Evolutionary conservation across 2,888 invertebrate genomes (phyloP), one percentile per base, ranked within the genome.

Genomic region (Baronia brevicornis): DNA sequence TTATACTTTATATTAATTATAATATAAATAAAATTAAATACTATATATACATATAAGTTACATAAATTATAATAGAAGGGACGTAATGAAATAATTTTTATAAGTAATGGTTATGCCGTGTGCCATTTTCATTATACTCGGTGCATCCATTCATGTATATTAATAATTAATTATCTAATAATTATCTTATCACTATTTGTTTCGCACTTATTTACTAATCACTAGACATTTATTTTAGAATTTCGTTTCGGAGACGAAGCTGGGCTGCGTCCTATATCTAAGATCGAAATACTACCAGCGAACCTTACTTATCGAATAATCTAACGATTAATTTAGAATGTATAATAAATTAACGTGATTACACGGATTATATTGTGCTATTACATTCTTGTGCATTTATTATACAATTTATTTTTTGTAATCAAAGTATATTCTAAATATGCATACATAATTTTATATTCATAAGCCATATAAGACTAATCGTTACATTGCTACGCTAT

Each of bases 151-250:
- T 50, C 34, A 45, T 41, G 39, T 43, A 18, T 33, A 38, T 37
- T 30, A 41, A 20, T 44, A 21, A 35, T 36, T 37, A 34, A 33
- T 1, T 33, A 33, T 40, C 32, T 46, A 39, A 44, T 42, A 51
- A 39, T 47, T 49, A 46, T 27, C 25, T 35, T 30, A 35, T 0
- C 9, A 10, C 26, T 30, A 63, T 39, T 47, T 56, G 50, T 56
- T 44, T 47, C 51, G 37, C 59, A 52, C 67, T 73, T 73, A 73
- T n/a, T 38, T 35, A 26, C 65, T 75, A 72, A 44, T 57, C 53
- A 61, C 68, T 77, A 79, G 52, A 69, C 59, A 64, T 54, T 55
- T 64, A 73, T 60, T 80, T 82, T 82, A 79, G 79, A 82, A 80
- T 82, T 75, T 82, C 74, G 77, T 82, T 80, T 75, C 75, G 61